These are phyloP conservation scores for Gallinago stenura DNA, from an alignment of 2,797 vertebrate genomes.

Conservation along the genomic window DNA sequence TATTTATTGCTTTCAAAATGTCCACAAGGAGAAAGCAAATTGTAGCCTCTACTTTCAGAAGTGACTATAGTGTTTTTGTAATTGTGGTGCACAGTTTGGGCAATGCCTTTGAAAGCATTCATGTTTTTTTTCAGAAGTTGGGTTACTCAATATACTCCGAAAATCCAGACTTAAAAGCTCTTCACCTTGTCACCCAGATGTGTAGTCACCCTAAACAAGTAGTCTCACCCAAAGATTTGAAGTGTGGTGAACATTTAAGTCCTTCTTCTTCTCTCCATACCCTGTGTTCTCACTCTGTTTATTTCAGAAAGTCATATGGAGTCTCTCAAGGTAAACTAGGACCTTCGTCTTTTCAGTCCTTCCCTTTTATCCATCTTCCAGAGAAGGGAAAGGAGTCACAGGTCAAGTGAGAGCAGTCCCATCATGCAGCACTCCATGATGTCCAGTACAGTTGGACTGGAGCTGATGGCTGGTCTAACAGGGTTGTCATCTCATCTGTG, in stretches of 20 bases:
- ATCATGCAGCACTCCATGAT: background rate
- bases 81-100: background rate
- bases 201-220: background rate
- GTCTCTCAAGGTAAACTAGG: background rate
- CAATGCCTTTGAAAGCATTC: background rate
- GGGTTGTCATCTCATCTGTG: background rate
- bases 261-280: background rate
- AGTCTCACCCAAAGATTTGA: background rate
- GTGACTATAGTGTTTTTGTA: background rate
- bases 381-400: background rate
- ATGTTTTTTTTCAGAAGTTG: background rate
- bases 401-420: background rate
- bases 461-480: background rate
- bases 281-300: background rate
- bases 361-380: background rate
- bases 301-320: background rate
- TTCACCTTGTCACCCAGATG: background rate
- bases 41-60: background rate
- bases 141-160: background rate
- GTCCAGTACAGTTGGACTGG: background rate
- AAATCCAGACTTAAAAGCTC: background rate
- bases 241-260: background rate
- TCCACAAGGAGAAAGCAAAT: background rate
- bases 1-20: background rate
- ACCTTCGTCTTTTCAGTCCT: background rate